Percentiles rank a stretch among this genome's conserved stretches.
These are phyloP conservation scores for Strongylocentrotus purpuratus DNA, from an alignment of 35 echinoderm and acorn worm genomes.

Conservation along the genomic window DNA sequence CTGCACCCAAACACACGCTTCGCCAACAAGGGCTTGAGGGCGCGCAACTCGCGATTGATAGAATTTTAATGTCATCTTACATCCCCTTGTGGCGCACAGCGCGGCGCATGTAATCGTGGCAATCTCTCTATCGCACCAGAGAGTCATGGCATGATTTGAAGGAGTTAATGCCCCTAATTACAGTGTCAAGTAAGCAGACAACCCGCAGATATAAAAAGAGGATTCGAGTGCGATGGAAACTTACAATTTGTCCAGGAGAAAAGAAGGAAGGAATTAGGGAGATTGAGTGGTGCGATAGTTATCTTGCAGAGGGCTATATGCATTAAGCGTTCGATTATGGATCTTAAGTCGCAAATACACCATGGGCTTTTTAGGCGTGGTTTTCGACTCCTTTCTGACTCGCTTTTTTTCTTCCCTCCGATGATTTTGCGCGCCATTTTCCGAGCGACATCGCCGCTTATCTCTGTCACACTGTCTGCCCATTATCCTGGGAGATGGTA, in stretches of 20 bases:
- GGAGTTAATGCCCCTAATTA: constrained; percentile 37
- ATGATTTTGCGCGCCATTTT: constrained; percentile 27
- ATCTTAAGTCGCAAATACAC: constrained; percentile 33
- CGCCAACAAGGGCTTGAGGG: background rate
- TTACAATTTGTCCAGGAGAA: constrained; percentile 35
- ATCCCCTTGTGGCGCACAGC: background rate
- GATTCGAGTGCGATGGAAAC: background rate
- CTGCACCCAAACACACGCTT: background rate
- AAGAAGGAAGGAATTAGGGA: background rate
- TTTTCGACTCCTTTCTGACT: background rate
- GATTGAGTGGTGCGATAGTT: constrained; percentile 41
- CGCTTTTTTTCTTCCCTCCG: background rate
- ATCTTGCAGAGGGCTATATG: constrained; percentile 40
- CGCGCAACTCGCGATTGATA: constrained; percentile 12
- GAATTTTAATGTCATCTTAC: constrained; percentile 30
- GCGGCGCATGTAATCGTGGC: background rate
- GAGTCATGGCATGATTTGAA: constrained; percentile 29
- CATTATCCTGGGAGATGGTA: background rate
- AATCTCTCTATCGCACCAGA: background rate
- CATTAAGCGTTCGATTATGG: constrained; percentile 39
- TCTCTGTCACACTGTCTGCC: constrained; percentile 25
- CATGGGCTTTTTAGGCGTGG: constrained; percentile 29
- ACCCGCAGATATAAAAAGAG: background rate
- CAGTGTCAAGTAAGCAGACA: constrained; percentile 29
- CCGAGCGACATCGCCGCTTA: constrained; percentile 21